Base-by-base conservation (phyloP, 2,113 vertebrate species). In the Mesocricetus auratus region DNA sequence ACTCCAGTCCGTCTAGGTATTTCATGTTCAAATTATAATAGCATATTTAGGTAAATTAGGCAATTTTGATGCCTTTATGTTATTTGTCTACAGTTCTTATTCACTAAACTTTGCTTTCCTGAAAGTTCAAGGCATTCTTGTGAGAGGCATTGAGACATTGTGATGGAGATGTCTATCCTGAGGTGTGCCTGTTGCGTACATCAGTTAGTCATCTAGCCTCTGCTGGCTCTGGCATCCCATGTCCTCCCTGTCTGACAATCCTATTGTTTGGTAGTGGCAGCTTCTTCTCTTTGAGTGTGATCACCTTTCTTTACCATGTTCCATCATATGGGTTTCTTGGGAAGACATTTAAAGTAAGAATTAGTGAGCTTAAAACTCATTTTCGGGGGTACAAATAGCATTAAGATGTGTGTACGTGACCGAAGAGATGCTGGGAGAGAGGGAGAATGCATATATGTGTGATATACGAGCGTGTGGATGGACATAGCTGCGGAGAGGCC, bases 271-370 rank as follows among this genome's bases (percentile, higher is more conserved):
- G 21, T n/a, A 90, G 26, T 2, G 33, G 33, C 36, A 1, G 21
- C 22, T 69, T 69, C 0, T 78, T 69, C 66, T 94, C 60, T 87
- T 21, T 89, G 29, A 31, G 5, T 74, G 22, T 33, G 56, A 45
- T 62, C 29, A 50, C 71, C 56, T 89, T 75, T n/a, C 47, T 89
- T 77, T 68, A 78, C 56, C 19, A 5, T 21, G 33, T 91, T 87
- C 36, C 42, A 8, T 47, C 82, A 24, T 56, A 69, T 36, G 11
- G 16, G 31, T 69, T 71, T 91, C 3, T 10, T 82, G 36, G 62
- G 47, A 96, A 68, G 86, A 74, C 31, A 66, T 82, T 87, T 88
- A 79, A 83, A 94, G 77, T 24, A 22, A 96, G 39, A 96, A 78
- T 39, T 39, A 64, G 8, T 3, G 7, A 66, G 21, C 29, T 66